phyloP scores from a whole-genome alignment of 2,113 vertebrate species.

The Hemiprocne comata region DNA sequence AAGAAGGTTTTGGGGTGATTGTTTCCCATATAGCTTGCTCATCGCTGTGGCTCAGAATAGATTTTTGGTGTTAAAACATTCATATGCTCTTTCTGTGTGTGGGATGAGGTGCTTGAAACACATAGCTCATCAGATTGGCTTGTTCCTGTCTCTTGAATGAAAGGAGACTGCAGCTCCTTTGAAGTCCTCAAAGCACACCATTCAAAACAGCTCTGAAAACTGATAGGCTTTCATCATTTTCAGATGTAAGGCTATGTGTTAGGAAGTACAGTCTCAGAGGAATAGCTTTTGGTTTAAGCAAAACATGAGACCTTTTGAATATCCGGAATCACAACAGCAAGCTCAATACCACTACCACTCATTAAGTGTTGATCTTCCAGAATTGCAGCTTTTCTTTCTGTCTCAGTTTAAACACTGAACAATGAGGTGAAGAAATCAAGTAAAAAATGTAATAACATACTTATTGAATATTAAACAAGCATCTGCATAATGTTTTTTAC shows the following conservation, averaged over 20 bases:
- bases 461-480: not conserved
- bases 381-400: not conserved
- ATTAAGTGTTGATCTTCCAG: not conserved
- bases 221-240: not conserved
- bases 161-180: not conserved
- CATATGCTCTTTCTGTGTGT: not conserved
- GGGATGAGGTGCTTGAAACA: not conserved
- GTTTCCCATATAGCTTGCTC: not conserved
- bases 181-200: not conserved
- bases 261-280: not conserved
- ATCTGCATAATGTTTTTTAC: not conserved
- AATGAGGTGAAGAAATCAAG: not conserved
- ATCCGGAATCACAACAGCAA: not conserved
- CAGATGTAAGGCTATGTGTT: not conserved
- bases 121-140: rapidly evolving
- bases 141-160: not conserved
- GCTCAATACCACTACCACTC: not conserved
- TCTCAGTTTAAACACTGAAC: not conserved
- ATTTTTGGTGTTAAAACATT: not conserved
- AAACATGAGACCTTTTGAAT: not conserved
- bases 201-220: not conserved
- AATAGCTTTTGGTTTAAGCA: not conserved
- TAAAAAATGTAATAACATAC: not conserved
- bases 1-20: not conserved
- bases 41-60: not conserved